Base-by-base conservation (phyloP, 1,140 invertebrate genomes). In the Parasteatoda tepidariorum region DNA sequence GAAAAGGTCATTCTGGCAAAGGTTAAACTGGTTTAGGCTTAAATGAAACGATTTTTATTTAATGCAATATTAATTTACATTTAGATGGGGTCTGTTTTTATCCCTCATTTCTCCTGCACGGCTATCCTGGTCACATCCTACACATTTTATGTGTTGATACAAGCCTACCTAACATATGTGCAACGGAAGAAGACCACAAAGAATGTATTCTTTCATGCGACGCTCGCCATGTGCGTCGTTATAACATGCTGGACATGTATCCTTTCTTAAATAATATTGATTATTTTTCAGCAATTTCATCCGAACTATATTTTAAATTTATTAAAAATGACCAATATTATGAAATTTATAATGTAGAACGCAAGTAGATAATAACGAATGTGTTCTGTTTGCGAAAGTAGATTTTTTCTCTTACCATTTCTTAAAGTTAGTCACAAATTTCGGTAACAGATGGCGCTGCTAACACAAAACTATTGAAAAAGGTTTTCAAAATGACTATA, bases 161-260 rank as follows among this genome's bases (percentile, higher is more conserved):
- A 83, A 66, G 68, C 81, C 18, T 83, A 83, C 30, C 61, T 83
- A 18, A 83, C 81, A 2, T 83, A 83, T 24, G 70, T 74, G 22
- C 81, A 83, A 15, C 24, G 81, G 38, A 83, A 83, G 48, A 48
- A 31, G 33, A 34, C 68, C 9, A 74, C 81, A n/a, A 73, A 54
- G 33, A 83, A 83, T 30, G 81, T 83, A 1, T 83, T 74, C 26
- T 26, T 83, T 26, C 81, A 83, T 74, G 81, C 81, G 2, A 66
- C 68, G 24, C 70, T 83, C 34, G 55, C 81, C 34, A 83, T 83
- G 81, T 73, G 68, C 57, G 81, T 83, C 18, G 81, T 83, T n/a
- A 22, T 83, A 13, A 83, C 81, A 4, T 74, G 66, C 28, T 83
- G 81, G 81, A 83, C 81, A 26, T 83, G 81, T 83, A 83, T 83